These are phyloP conservation scores for Oxyura jamaicensis DNA, from an alignment of 2,113 vertebrate genomes.

Conservation along the genomic window DNA sequence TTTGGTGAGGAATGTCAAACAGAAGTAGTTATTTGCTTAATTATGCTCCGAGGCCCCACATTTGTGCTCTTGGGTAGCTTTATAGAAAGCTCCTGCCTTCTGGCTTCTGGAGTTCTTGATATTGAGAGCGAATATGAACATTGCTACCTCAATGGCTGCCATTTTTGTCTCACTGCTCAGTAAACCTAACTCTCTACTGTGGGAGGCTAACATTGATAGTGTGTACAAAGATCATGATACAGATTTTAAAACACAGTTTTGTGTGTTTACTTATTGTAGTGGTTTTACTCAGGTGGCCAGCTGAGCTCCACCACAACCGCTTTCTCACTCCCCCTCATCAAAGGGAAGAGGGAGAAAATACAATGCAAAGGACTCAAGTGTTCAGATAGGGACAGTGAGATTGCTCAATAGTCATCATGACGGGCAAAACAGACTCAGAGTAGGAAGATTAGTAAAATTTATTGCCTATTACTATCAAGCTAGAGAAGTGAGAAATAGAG, in stretches of 20 bases:
- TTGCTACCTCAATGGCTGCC: neutral
- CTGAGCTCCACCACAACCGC: too few relatives aligned
- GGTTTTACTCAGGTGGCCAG: too few relatives aligned
- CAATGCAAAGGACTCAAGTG: too few relatives aligned
- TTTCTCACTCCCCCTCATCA: too few relatives aligned
- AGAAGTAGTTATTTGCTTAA: constrained; percentile 27
- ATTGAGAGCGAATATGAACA: neutral
- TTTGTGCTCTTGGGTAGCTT: constrained; percentile 23
- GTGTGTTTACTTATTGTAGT: neutral
- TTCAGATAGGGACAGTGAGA: too few relatives aligned
- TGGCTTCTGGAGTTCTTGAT: neutral
- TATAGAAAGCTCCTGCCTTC: neutral
- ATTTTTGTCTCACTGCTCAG: neutral
- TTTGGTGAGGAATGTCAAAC: constrained; percentile 25
- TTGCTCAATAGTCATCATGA: too few relatives aligned
- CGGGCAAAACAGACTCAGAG: too few relatives aligned
- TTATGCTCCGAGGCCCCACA: constrained; percentile 5
- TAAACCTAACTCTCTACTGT: neutral
- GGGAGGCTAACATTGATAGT: neutral
- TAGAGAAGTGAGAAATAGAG: too few relatives aligned
- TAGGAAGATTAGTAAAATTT: too few relatives aligned
- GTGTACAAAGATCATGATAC: neutral
- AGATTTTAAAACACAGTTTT: neutral
- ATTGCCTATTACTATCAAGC: too few relatives aligned
- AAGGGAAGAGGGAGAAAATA: too few relatives aligned